phyloP scores from a whole-genome alignment of 1,140 invertebrate genomes.

The silkworm (Bombyx mori) region ASM3026992v2 NC_085134.1:1615001-1615500 shows the following conservation, averaged over 20 bases:
- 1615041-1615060: slow-evolving; percentile 74
- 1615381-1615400: too few relatives aligned
- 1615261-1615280: neutral
- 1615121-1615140: slow-evolving; percentile 53
- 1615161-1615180: slow-evolving; percentile 33
- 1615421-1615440: too few relatives aligned
- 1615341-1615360: too few relatives aligned
- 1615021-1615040: slow-evolving; percentile 69
- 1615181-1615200: neutral
- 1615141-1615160: slow-evolving; percentile 31
- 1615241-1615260: neutral
- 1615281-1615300: too few relatives aligned
- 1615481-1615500: too few relatives aligned
- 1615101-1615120: slow-evolving; percentile 93
- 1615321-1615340: too few relatives aligned
- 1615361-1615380: too few relatives aligned
- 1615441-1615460: too few relatives aligned
- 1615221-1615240: neutral
- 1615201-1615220: neutral
- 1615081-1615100: slow-evolving; percentile 92
- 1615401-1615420: too few relatives aligned
- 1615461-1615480: too few relatives aligned
- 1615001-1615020: slow-evolving; percentile 51
- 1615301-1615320: too few relatives aligned
- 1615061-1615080: slow-evolving; percentile 87